Evolutionary conservation across 2,888 invertebrate genomes (phyloP), one percentile per base, ranked within the genome.

Genomic region (Trachelus troglodyta): DNA sequence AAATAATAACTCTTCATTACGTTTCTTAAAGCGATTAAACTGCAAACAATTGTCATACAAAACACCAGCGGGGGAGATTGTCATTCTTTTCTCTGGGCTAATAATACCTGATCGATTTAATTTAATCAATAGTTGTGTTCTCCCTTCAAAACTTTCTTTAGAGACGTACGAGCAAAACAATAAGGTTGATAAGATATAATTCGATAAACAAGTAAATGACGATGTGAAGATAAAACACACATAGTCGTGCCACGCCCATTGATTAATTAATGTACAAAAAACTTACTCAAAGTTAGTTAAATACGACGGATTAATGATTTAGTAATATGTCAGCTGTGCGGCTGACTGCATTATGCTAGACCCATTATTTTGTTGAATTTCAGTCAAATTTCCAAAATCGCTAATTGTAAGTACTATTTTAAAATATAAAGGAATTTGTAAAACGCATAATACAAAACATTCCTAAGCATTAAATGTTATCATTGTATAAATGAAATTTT

Each of bases 281-380:
- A 85, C 84, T 81, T 83, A 83, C 80, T 80, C 82, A 82, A 82
- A 71, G 75, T 77, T 76, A 56, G 77, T 73, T 79, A 74, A 37
- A 80, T 74, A 82, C 73, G 56, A 75, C 69, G 34, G 77, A 83
- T 86, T 83, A 85, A 84, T 71, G 82, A 83, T 85, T 86, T 84
- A 86, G 78, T 86, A 85, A 80, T 83, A 83, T 85, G 84, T 86
- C 89, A 89, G 87, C 85, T 91, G 90, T 90, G 89, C 90, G 91
- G 90, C 90, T 91, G 90, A 91, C 87, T 87, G 83, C 81, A 81
- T 80, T 85, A 79, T 86, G 81, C 86, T 87, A 88, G 87, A 87
- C 86, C 87, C 87, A 83, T 84, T 82, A 81, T 83, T 81, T 81
- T 79, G 79, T 77, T 77, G 78, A 78, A 79, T 76, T 40, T 40